Evolutionary conservation across 2,797 vertebrate genomes (phyloP), one percentile per base, ranked within the genome.

Genomic region (Rhinatrema bivittatum): DNA sequence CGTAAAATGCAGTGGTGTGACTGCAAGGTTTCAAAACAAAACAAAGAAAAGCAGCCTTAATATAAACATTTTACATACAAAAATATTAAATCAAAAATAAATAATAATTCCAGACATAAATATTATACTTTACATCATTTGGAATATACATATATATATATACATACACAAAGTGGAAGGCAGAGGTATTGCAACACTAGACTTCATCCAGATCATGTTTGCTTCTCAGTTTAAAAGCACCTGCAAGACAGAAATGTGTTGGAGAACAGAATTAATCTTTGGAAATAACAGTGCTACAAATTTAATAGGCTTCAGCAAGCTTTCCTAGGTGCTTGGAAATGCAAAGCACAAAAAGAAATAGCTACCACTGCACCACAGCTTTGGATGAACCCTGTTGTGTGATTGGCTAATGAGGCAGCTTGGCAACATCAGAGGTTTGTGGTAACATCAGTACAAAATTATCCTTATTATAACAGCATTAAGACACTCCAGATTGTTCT

Each of bases 21-120:
- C 81, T 80, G 82, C 80, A 78, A 45, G 44, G 44, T 52, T 63
- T 51, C 54, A 57, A 46, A 70, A 33, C 31, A 35, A 53, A 56
- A 57, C 72, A 36, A 70, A 53, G 32, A 51, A 69, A 74, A 70
- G 78, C 78, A 81, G 78, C 76, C 75, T 59, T 69, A 75, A 77
- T 67, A 82, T 65, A 78, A 70, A 79, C 75, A 80, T 83, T 82
- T 84, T 78, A 85, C 70, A 64, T 78, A 84, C 66, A 84, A 79
- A 85, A 85, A 86, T 85, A 85, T 82, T 84, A 84, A 78, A 82
- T 76, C 78, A 70, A 81, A n/a, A 87, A 86, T 86, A 87, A 87
- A 87, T 87, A 87, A 87, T 87, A 85, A 87, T 74, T 72, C 76
- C 58, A 66, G 68, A 78, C 81, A 85, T 87, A 87, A 87, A 87